A percentile compares a stretch with the other conserved stretches of the same genome.
phyloP scores from a whole-genome alignment of 92 coral and sea anemone genomes.

The Bergia sp. region DNA sequence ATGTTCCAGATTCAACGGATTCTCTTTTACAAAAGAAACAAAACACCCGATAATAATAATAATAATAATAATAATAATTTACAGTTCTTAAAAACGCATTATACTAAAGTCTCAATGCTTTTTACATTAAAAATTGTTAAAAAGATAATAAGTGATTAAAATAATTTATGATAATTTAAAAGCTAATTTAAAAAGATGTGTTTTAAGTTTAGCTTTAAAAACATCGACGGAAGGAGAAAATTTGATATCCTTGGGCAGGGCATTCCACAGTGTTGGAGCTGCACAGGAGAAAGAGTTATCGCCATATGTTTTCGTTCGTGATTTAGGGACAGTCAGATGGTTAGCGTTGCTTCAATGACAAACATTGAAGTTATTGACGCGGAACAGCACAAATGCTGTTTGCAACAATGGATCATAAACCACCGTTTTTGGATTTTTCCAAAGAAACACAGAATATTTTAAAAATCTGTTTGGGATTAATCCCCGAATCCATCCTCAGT shows the following conservation, averaged over 20 bases:
- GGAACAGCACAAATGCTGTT: conserved; percentile 6
- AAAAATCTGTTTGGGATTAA: conserved; percentile 2
- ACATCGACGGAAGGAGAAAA: conserved; percentile 8
- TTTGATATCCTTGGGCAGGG: conserved; percentile 9
- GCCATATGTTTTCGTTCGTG: background rate
- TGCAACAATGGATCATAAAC: conserved; percentile 4
- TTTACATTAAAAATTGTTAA: conserved; percentile 2
- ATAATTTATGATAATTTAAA: background rate
- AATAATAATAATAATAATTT: conserved; percentile 5
- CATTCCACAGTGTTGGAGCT: conserved; percentile 12
- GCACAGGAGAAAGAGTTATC: background rate
- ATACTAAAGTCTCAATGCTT: conserved; percentile 1
- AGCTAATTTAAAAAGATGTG: conserved; percentile 8
- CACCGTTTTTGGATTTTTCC: conserved; percentile 5
- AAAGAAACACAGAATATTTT: conserved; percentile 1
- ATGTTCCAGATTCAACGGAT: no score
- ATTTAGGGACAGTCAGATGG: no score
- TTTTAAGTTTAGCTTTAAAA: no score
- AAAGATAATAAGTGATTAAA: conserved; percentile 2
- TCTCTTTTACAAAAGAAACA: no score
- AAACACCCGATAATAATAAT: no score
- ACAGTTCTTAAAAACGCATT: conserved; percentile 4
- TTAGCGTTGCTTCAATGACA: background rate
- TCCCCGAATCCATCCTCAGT: conserved; percentile 7
- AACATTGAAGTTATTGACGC: conserved; percentile 4